Evolutionary conservation across 1,140 invertebrate species (phyloP), one percentile per base, ranked within the genome.

Genomic region (Drosophila virilis): DNA sequence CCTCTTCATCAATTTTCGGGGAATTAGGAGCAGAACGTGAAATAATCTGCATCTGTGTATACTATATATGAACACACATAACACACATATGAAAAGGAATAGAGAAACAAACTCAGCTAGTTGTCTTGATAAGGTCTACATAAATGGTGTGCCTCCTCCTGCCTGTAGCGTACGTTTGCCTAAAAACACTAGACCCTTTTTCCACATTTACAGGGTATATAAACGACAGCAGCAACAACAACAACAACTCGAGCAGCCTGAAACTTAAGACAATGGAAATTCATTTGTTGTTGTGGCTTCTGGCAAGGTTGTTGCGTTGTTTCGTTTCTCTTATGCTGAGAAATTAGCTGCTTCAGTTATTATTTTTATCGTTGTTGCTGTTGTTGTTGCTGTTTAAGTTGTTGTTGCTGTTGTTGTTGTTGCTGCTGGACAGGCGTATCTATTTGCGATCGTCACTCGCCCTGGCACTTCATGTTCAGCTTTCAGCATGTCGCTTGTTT

Each of bases 341-440:
- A 86, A 86, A 86, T 88, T 86, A 86, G 82, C 82, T 79, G 82
- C 79, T 86, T 86, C 76, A 86, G 83, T 86, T 86, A 86, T 88
- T 86, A 88, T 86, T 72, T 74, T 82, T 82, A 67, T 77, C 66
- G 61, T 74, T 79, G 38, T 42, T 50, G 55, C 45, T 65, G 42
- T 48, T 61, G 58, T 8, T 50, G 50, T 38, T 37, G 69, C 12
- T 54, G 64, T 70, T 45, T 17, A 17, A 17, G 22, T 78, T 38
- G 32, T 15, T 59, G 52, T 40, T 42, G 54, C 15, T 54, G 17
- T 9, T 57, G 52, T 35, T 35, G 61, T 12, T 17, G 58, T 13
- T 50, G 7, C 33, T 32, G 61, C 61, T 65, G 81, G 77, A 59
- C 77, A 80, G 81, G 65, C 82, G 78, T 85, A 86, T 86, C 81